A percentile compares a stretch with the other conserved stretches of the same genome.
These are phyloP conservation scores for Apoderus coryli DNA, from an alignment of 2,888 invertebrate species.

Conservation along the genomic window DNA sequence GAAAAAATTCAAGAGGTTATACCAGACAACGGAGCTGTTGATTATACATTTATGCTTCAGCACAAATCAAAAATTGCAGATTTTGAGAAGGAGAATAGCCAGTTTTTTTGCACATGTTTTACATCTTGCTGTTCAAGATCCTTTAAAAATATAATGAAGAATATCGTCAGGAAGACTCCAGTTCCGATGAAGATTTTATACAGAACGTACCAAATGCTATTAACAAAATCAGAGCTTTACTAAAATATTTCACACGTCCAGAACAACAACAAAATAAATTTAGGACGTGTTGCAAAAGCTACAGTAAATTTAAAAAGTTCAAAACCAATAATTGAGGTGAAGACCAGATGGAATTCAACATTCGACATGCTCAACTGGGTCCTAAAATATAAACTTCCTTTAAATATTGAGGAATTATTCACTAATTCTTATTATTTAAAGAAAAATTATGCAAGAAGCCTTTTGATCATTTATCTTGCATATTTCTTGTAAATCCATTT, in stretches of 20 bases:
- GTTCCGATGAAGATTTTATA: constrained; percentile 1
- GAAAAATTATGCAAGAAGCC: too few species aligned
- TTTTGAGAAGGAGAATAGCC: neutral
- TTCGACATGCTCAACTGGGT: too few species aligned
- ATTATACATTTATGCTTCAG: constrained; percentile 1
- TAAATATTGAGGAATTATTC: too few species aligned
- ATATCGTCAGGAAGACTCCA: too few species aligned
- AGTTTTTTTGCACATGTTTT: too few species aligned
- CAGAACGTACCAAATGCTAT: neutral
- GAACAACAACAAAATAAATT: too few species aligned
- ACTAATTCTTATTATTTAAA: too few species aligned
- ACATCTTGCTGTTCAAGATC: too few species aligned
- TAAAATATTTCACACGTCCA: constrained; percentile 1
- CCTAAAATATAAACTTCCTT: constrained; percentile 2
- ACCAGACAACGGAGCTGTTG: constrained; percentile 1
- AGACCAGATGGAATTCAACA: constrained; percentile 2
- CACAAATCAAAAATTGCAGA: neutral
- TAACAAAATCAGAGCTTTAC: constrained; percentile 1
- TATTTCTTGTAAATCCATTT: too few species aligned
- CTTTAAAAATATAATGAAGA: too few species aligned
- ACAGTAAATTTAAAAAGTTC: constrained; percentile 1
- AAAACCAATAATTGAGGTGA: neutral
- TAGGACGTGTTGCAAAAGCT: neutral
- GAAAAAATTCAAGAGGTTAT: neutral
- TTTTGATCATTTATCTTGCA: too few species aligned